Evolutionary conservation across 2,113 vertebrate genomes (phyloP), one percentile per base, ranked within the genome.

Genomic region (Eulemur macaco): DNA sequence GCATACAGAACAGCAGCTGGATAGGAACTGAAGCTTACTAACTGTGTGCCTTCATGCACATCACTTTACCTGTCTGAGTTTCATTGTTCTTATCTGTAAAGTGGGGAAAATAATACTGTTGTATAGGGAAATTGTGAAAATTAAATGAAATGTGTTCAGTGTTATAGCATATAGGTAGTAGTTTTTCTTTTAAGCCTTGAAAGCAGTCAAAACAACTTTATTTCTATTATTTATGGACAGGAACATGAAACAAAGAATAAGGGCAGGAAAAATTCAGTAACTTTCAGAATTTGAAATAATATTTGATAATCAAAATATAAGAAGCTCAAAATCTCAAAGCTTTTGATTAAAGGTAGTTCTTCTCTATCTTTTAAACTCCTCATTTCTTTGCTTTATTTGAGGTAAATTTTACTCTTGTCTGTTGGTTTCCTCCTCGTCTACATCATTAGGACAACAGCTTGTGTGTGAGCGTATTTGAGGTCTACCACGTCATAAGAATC

Each of bases 401-500:
- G 27, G n/a, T 77, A 87, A 77, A 52, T 47, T 39, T 90, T 89
- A 29, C 45, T 69, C 7, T 52, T 10, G 21, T 42, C 47, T 82
- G 15, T 83, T 52, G 3, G 1, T 31, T 94, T 93, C 52, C 11
- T 47, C 34, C 29, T 94, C 31, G 74, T 86, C 37, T 94, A 17
- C 68, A 60, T 56, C 42, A 6, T 66, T 58, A 73, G 54, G 66
- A 82, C 21, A 63, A 77, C 18, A 52, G 27, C 11, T 74, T 74
- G 34, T 66, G 37, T 93, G 21, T 60, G 58, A 80, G 54, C 39
- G 42, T 89, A 63, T 73, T 47, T 92, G 86, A 94, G 91, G 15
- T 82, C 74, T 74, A 92, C 66, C 31, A 96, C 83, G 17, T 93
- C 54, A 52, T 82, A 83, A 81, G 96, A 95, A 69, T 82, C 21